Percentiles rank a stretch among this genome's conserved stretches.
phyloP scores from a whole-genome alignment of 2,113 vertebrate species.

The Butorides virescens region DNA sequence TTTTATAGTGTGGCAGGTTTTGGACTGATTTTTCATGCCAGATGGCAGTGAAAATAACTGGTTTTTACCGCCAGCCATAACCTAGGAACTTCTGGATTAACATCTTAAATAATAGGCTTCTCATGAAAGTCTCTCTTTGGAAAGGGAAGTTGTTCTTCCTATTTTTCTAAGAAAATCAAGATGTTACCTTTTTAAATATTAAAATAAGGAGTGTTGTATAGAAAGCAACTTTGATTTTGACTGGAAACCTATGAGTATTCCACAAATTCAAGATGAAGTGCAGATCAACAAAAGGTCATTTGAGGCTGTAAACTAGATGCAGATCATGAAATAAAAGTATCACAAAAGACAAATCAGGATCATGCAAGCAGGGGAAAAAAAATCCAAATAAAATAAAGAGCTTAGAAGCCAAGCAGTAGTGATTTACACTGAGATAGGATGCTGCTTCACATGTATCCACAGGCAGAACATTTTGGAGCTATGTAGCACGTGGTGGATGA shows the following conservation, averaged over 20 bases:
- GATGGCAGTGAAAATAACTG: not conserved
- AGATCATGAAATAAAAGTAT: not conserved
- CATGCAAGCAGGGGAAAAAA: not conserved
- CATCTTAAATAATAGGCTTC: conserved; percentile 1
- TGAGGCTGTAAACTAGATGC: not conserved
- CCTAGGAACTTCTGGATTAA: conserved; percentile 11
- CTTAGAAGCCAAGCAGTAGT: not conserved
- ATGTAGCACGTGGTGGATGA: not conserved
- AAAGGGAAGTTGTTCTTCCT: not conserved
- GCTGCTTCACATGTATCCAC: not conserved
- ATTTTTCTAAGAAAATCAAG: not conserved
- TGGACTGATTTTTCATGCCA: too few relatives aligned
- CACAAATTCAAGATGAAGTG: not conserved
- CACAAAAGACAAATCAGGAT: not conserved
- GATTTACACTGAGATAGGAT: not conserved
- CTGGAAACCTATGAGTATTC: not conserved
- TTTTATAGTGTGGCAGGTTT: not conserved
- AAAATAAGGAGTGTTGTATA: not conserved
- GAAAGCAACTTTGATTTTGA: not conserved
- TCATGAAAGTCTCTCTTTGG: not conserved
- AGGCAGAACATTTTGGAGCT: not conserved
- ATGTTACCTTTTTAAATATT: not conserved
- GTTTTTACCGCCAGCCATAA: conserved; percentile 1
- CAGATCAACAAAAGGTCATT: not conserved
- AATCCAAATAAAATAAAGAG: not conserved